These are phyloP conservation scores for Channa argus DNA, from an alignment of 2,113 vertebrate genomes.

Conservation along the genomic window DNA sequence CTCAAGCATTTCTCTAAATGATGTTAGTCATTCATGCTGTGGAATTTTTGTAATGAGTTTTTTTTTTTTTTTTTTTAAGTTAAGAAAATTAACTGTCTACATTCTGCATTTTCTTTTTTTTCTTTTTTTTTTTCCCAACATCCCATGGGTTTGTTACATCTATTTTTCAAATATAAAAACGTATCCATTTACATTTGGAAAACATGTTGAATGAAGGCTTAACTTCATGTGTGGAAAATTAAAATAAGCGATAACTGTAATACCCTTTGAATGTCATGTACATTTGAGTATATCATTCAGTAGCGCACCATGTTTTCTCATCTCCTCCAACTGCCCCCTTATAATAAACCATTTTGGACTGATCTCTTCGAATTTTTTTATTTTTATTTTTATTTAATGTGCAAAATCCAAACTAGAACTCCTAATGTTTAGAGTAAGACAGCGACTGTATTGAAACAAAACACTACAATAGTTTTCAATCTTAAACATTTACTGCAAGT, in stretches of 20 bases:
- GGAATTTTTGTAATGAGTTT: slow-evolving; percentile 20
- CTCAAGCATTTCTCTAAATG: slow-evolving; percentile 46
- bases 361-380: slow-evolving; percentile 45
- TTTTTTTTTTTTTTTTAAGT: slow-evolving; percentile 34
- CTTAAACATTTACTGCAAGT: slow-evolving; percentile 20
- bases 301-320: slow-evolving; percentile 83
- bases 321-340: slow-evolving; percentile 78
- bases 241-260: slow-evolving; percentile 77
- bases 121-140: slow-evolving; percentile 72
- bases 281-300: slow-evolving; percentile 86
- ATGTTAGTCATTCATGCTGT: slow-evolving; percentile 56
- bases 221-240: slow-evolving; percentile 78
- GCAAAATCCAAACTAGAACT: not conserved
- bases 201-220: slow-evolving; percentile 75
- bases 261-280: slow-evolving; percentile 82
- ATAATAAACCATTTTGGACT: slow-evolving; percentile 85
- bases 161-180: slow-evolving; percentile 77
- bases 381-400: slow-evolving; percentile 11
- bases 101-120: slow-evolving; percentile 75
- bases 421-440: not conserved
- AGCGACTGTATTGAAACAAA: not conserved
- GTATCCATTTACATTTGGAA: slow-evolving; percentile 80
- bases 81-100: slow-evolving; percentile 53
- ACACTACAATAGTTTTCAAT: slow-evolving; percentile 18
- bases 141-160: slow-evolving; percentile 81